A percentile compares a stretch with the other conserved stretches of the same genome.
Evolutionary conservation across 2,113 vertebrate genomes (phyloP).

Genomic region (Neodon shergylaensis): DNA sequence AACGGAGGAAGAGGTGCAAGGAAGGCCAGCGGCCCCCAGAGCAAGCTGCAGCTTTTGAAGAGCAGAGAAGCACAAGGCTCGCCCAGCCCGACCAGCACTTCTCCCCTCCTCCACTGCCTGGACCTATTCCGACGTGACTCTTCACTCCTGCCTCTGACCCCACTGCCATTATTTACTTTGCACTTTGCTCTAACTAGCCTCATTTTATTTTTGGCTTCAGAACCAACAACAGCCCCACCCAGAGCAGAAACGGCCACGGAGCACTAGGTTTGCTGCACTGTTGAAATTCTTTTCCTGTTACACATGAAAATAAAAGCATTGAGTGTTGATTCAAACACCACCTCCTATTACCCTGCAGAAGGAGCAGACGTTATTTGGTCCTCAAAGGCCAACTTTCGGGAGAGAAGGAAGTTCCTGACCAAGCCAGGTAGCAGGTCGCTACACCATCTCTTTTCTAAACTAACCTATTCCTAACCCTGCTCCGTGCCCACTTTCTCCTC

Average conservation of each 20-base stretch:
- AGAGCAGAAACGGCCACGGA: conserved; percentile 29
- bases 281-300: conserved; percentile 68
- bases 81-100: not conserved
- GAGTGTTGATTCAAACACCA: conserved; percentile 21
- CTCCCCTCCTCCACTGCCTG: fast-evolving
- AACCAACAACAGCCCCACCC: conserved; percentile 57
- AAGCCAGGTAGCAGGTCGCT: not conserved
- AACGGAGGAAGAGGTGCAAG: not conserved
- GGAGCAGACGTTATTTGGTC: not conserved
- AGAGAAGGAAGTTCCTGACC: not conserved
- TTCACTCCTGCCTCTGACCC: not conserved
- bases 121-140: fast-evolving
- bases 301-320: conserved; percentile 26
- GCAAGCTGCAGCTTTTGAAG: not conserved
- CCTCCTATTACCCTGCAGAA: not conserved
- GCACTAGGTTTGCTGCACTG: not conserved
- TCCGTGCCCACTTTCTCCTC: not conserved
- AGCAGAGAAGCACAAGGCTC: not conserved
- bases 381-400: not conserved
- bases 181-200: not conserved
- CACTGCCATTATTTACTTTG: not conserved
- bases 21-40: not conserved
- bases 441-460: not conserved
- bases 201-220: conserved; percentile 50
- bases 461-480: not conserved